phyloP scores from a whole-genome alignment of 2,888 invertebrate genomes.

The Crepidodera aurea region DNA sequence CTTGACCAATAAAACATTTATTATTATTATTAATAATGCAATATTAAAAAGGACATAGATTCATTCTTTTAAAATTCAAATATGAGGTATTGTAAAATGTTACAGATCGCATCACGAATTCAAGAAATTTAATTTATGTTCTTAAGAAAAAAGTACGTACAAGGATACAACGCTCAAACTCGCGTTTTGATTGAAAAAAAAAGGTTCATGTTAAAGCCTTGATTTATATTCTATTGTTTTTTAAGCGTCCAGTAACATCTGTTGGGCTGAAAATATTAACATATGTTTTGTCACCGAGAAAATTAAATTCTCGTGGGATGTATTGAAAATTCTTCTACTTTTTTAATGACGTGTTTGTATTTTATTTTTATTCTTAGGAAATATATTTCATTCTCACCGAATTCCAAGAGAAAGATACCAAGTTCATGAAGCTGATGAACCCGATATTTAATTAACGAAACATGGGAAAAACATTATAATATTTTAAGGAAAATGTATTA shows the following conservation, averaged over 20 bases:
- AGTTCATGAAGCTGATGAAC: no score
- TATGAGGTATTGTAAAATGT: not conserved
- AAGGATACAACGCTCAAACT: slow-evolving; percentile 21
- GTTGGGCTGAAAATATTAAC: slow-evolving; percentile 47
- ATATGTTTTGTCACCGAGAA: slow-evolving; percentile 50
- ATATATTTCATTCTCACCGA: no score
- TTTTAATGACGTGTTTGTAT: no score
- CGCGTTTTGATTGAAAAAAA: slow-evolving; percentile 20
- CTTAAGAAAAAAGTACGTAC: slow-evolving; percentile 10
- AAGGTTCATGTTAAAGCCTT: slow-evolving; percentile 9
- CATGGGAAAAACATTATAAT: no score
- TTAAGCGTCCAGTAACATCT: slow-evolving; percentile 47
- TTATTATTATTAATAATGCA: no score
- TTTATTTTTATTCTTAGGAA: no score
- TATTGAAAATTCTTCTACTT: slow-evolving; percentile 32
- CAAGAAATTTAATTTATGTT: not conserved
- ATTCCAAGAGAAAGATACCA: no score
- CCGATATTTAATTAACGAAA: no score
- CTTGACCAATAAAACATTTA: no score
- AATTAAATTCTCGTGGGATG: slow-evolving; percentile 44
- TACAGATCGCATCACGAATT: not conserved
- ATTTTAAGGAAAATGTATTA: no score
- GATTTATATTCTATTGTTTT: slow-evolving; percentile 52
- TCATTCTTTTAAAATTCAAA: not conserved
- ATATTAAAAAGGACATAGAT: no score